Conservation (phyloP, 2,113 vertebrate genomes). For the Micronycteris hirsuta region DNA sequence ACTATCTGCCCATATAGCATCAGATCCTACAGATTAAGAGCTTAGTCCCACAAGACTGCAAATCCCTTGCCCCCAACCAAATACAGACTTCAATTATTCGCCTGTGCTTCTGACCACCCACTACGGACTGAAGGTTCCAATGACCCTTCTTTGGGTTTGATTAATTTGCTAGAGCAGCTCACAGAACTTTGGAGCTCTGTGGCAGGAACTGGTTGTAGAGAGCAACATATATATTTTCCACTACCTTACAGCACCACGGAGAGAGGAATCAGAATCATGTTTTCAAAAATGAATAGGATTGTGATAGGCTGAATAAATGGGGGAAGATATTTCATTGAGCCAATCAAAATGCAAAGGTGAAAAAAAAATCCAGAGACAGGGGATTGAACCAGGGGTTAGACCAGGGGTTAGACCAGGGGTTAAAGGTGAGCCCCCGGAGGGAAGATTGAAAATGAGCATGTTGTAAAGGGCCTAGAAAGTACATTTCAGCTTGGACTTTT, state of each 20-base stretch:
- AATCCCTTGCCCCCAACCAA: neutral
- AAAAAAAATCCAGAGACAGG: neutral
- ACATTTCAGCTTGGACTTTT: neutral
- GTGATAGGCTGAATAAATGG: neutral
- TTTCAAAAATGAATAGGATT: neutral
- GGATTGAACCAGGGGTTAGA: neutral
- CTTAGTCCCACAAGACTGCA: neutral
- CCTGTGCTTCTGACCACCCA: no score
- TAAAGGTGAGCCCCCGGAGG: neutral
- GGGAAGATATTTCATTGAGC: neutral
- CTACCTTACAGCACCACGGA: neutral
- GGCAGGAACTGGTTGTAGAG: neutral
- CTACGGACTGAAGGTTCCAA: neutral
- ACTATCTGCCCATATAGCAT: neutral
- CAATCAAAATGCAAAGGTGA: neutral
- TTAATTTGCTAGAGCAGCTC: neutral
- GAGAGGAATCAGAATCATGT: neutral
- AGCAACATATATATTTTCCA: neutral
- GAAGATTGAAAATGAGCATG: neutral
- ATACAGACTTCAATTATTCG: neutral
- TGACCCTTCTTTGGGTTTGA: neutral
- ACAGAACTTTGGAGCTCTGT: neutral
- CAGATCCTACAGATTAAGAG: neutral
- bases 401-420: neutral
- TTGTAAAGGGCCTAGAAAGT: neutral